A percentile compares a stretch with the other conserved stretches of the same genome.
Conservation (phyloP, 2,113 vertebrate species). For the zebrafish (Danio rerio) region GRCz12tu NC_133198.1:9233001-9233500, state of each 20-base stretch:
- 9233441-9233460: too few relatives aligned
- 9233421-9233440: too few relatives aligned
- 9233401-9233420: too few relatives aligned
- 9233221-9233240: constrained; percentile 16
- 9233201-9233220: neutral
- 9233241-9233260: neutral
- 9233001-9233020: constrained; percentile 34
- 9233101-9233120: constrained; percentile 34
- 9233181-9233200: neutral
- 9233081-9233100: neutral
- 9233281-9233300: neutral
- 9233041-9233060: constrained; percentile 41
- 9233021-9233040: constrained; percentile 47
- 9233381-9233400: too few relatives aligned
- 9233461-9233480: too few relatives aligned
- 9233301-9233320: neutral
- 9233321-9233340: neutral
- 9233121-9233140: constrained; percentile 16
- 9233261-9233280: constrained; percentile 18
- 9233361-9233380: too few relatives aligned
- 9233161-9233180: neutral
- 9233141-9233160: constrained; percentile 15
- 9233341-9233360: neutral
- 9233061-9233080: constrained; percentile 31
- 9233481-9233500: too few relatives aligned